phyloP scores from a whole-genome alignment of 2,888 invertebrate genomes.

The Polietes domitor region DNA sequence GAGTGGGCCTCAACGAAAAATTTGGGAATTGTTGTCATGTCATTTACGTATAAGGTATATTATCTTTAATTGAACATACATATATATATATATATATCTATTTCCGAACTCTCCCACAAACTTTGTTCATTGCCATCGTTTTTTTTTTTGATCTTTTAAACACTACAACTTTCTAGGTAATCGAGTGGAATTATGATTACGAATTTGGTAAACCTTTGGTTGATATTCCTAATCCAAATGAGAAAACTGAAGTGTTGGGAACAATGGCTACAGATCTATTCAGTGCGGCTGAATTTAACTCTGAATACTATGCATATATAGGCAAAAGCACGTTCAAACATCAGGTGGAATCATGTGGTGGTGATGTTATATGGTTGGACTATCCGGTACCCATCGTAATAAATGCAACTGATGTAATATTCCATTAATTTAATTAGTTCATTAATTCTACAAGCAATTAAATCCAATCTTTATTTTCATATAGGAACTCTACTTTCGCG shows the following conservation, averaged over 20 bases:
- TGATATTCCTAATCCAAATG: not conserved
- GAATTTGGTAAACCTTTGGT: not conserved
- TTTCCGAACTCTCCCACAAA: too few relatives aligned
- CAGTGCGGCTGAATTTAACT: too few relatives aligned
- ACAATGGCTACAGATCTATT: too few relatives aligned
- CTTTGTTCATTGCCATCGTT: too few relatives aligned
- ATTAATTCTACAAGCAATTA: not conserved
- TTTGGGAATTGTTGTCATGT: slow-evolving; percentile 1
- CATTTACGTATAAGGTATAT: not conserved
- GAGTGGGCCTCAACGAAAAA: not conserved
- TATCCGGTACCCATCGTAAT: not conserved
- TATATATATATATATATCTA: too few relatives aligned
- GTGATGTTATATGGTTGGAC: slow-evolving; percentile 12
- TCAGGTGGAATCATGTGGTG: not conserved
- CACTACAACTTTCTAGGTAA: not conserved
- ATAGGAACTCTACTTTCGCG: too few relatives aligned
- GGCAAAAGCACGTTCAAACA: not conserved
- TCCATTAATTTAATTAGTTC: too few relatives aligned
- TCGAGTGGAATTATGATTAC: not conserved
- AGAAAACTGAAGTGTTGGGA: not conserved
- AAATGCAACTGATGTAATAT: not conserved
- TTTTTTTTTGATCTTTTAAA: not conserved
- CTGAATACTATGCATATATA: not conserved
- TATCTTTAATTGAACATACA: not conserved
- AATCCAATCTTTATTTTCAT: too few relatives aligned